Evolutionary conservation across 1,140 invertebrate genomes (phyloP).

Genomic region (Drosophila trapezifrons): DNA sequence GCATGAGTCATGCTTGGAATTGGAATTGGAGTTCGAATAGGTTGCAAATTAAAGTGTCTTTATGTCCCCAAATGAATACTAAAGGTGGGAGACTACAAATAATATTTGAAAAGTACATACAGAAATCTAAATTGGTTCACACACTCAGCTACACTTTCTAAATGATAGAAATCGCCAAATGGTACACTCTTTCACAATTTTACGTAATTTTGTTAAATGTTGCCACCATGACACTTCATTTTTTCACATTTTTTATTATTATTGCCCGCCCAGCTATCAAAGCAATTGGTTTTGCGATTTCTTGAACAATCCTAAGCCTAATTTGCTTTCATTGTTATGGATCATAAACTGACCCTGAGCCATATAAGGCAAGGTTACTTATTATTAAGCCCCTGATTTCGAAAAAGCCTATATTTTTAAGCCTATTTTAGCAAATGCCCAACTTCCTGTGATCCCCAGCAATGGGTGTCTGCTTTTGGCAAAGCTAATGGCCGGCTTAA

Average conservation of each 20-base stretch:
- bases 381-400: conserved; percentile 19
- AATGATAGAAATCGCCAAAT: conserved; percentile 23
- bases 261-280: conserved; percentile 44
- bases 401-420: conserved; percentile 31
- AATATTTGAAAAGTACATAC: neutral
- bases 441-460: conserved; percentile 22
- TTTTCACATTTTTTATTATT: conserved; percentile 20
- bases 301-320: conserved; percentile 56
- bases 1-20: conserved; percentile 47
- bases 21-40: conserved; percentile 6
- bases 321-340: conserved; percentile 61
- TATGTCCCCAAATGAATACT: neutral
- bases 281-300: conserved; percentile 66
- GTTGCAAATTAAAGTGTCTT: conserved; percentile 1
- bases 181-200: conserved; percentile 19
- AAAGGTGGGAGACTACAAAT: neutral
- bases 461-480: conserved; percentile 31
- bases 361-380: conserved; percentile 54
- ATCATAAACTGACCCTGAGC: conserved; percentile 59
- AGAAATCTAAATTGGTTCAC: conserved; percentile 17
- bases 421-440: conserved; percentile 7
- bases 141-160: conserved; percentile 34
- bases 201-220: conserved; percentile 34
- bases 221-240: conserved; percentile 62
- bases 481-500: conserved; percentile 42